Base-by-base conservation (phyloP, 2,888 invertebrate genomes). In the Stenodema calcarata region DNA sequence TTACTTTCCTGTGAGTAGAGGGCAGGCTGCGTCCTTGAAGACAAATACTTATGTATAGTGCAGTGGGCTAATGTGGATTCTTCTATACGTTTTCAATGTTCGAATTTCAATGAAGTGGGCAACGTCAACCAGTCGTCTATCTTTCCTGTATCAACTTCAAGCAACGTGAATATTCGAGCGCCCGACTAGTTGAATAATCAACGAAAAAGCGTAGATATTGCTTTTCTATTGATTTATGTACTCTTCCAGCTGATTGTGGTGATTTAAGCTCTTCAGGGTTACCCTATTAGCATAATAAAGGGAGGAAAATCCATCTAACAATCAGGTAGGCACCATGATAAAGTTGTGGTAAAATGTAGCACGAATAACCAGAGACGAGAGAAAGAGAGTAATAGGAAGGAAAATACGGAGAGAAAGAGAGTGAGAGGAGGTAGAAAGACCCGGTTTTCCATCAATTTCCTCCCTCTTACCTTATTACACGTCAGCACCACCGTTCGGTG, bases 381-480 rank as follows among this genome's bases (percentile, higher is more conserved):
- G 11, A 9, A 9, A 62, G 54, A 62, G 62, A 62, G 62, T 62
- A 62, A 23, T 62, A 23, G 62, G 27, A 23, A 12, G 9, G 62
- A 62, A 62, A 62, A 62, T 62, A 62, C 6, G 62, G 62, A 11
- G 62, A 11, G 27, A 62, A 9, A 9, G 23, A 62, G 62, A 35
- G 35, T 35, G 35, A 35, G 35, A 35, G 35, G 35, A 18, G 12
- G 62, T 23, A 23, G 62, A 23, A 23, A 18, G 62, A 62, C 23
- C 62, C 11, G 23, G 62, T 62, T 62, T 62, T 62, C 73, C 73
- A 73, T 73, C 73, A 73, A 73, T 73, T 73, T 73, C 73, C 35
- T 73, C 18, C 35, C 35, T 35, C n/a, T 73, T 73, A 73, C 73
- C 73, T 35, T 73, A 73, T 73, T 73, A 73, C 73, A 73, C 73